phyloP scores from a whole-genome alignment of 2,797 vertebrate species.

The Chiloscyllium punctatum region DNA sequence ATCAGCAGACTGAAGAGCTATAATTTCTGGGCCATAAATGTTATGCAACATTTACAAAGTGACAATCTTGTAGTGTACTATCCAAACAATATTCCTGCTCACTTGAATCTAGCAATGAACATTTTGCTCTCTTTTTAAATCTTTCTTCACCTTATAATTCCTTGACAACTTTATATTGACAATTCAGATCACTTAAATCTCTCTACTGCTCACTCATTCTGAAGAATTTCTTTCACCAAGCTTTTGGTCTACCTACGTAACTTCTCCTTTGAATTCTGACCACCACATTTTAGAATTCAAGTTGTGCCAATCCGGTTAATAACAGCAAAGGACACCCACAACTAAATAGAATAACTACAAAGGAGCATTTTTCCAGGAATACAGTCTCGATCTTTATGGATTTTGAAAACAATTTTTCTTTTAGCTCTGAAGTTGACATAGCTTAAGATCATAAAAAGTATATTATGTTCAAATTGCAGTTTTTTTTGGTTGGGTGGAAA shows the following conservation, averaged over 20 bases:
- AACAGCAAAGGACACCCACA: background rate
- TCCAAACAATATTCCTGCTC: background rate
- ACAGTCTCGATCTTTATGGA: background rate
- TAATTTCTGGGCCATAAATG: background rate
- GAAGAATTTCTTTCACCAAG: background rate
- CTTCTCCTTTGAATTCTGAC: background rate
- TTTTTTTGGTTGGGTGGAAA: too few species aligned
- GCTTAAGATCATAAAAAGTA: background rate
- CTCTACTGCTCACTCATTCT: too few species aligned
- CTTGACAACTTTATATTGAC: background rate
- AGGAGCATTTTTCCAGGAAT: background rate
- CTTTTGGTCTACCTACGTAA: background rate
- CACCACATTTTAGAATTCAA: background rate
- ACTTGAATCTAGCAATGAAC: background rate
- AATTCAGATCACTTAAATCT: background rate
- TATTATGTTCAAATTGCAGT: background rate
- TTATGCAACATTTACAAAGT: background rate
- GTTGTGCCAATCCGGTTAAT: too few species aligned
- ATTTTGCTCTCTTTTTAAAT: background rate
- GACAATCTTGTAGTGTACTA: background rate
- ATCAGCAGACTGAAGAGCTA: background rate
- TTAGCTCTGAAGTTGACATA: background rate
- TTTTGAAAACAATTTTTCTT: background rate
- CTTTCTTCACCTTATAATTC: background rate
- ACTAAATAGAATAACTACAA: background rate